Base-by-base conservation (phyloP, 2,797 vertebrate species). In the Yasuhikotakia modesta region DNA sequence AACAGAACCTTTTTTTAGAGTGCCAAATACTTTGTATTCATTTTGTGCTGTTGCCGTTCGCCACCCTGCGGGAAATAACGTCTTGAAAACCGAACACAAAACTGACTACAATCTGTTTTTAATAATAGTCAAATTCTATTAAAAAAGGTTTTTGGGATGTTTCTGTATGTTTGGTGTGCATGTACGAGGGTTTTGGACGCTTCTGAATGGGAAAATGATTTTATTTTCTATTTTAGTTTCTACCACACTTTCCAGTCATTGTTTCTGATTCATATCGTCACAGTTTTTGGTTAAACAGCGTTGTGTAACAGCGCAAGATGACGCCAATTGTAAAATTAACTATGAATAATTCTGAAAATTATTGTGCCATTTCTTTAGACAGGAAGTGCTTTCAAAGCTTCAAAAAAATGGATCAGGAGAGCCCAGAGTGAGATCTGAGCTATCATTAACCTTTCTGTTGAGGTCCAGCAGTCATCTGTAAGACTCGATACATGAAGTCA, bases 91-190 rank as follows among this genome's bases (percentile, higher is more conserved):
- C 58, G 81, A 86, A 82, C 69, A 82, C 75, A 87, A 72, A 71
- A 70, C 82, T 64, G 83, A 85, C 84, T 71, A 58, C 5, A 83
- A 89, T 89, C 88, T 86, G 79, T 92, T 93, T 94, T 91, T 83
- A 87, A 92, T 86, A 87, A 91, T 88, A 87, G 84, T 78, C 78
- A 86, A 90, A 91, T 92, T 90, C 86, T 90, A 89, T 89, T 87
- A 74, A 86, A 80, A 84, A 84, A 71, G 87, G 85, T 90, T 88
- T 82, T 85, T 85, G 87, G 87, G 85, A 80, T 86, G 85, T 91
- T 90, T 90, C 86, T 88, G 89, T 88, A 90, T 90, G 90, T 87
- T 88, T 90, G 80, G 80, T 68, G 85, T 87, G 88, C 86, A 89
- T 87, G 87, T 88, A 84, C 63, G 78, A 87, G 70, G 80, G 81